A percentile compares a stretch with the other conserved stretches of the same genome.
Conservation (phyloP, 2,888 invertebrate species). For the Mythimna pallens region DNA sequence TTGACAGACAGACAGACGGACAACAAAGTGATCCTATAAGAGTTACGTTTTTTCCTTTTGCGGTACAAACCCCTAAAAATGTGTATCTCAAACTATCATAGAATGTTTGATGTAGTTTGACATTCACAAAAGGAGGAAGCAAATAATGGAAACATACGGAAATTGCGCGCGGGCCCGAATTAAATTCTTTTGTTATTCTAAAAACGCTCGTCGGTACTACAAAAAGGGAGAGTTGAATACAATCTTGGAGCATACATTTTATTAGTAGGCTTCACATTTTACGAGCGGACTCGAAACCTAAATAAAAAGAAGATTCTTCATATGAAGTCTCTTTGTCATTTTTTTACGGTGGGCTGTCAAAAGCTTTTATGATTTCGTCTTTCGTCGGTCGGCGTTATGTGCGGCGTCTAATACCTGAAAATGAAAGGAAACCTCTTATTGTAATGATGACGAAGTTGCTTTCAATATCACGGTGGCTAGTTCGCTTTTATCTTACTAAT, state of each 20-base stretch:
- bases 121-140: constrained; percentile 62
- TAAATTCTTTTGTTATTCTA: constrained; percentile 76
- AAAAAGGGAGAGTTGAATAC: constrained; percentile 72
- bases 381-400: constrained; percentile 69
- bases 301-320: constrained; percentile 86
- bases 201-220: constrained; percentile 66
- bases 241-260: constrained; percentile 82
- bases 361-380: constrained; percentile 86
- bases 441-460: constrained; percentile 62
- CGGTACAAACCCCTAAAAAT: too few species aligned
- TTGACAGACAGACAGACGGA: too few species aligned
- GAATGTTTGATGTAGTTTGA: constrained; percentile 50
- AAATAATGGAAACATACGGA: constrained; percentile 70
- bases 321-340: constrained; percentile 85
- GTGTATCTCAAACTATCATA: constrained; percentile 48
- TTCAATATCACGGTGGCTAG: constrained; percentile 62
- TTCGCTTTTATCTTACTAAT: constrained; percentile 64
- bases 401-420: constrained; percentile 69
- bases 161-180: constrained; percentile 69
- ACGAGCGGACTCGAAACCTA: constrained; percentile 82
- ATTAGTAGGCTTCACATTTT: constrained; percentile 83
- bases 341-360: constrained; percentile 86
- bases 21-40: too few species aligned
- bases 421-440: constrained; percentile 64
- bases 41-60: too few species aligned